Base-by-base conservation (phyloP, 2,888 invertebrate genomes). In the Chloromyia formosa region DNA sequence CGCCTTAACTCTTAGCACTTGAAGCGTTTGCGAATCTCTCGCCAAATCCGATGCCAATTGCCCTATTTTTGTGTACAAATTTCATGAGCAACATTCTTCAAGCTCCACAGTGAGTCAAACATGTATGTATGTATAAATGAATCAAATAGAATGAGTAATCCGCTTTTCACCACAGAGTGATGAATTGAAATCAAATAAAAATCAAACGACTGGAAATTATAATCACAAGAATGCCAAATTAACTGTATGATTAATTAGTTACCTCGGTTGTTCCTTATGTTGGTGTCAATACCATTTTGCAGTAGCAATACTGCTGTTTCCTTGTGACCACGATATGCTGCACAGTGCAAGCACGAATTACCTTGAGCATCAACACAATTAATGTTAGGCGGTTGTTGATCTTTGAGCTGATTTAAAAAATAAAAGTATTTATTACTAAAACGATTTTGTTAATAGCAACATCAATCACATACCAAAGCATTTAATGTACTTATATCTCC, bases 301-400 rank as follows among this genome's bases (percentile, higher is more conserved):
- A 92, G 83, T 5, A 92, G 82, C 2, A 90, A 81, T 1, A 91
- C 89, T 0, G 90, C 91, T 7, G 89, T 86, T 73, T 89, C 87
- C 60, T 89, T 88, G 80, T 90, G 90, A 0, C 90, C 90, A 14
- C 91, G 82, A 80, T 90, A 90, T 0, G 91, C 88, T 0, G 90
- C 90, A 80, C 89, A 89, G 81, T 92, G 91, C 1, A 91, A 84
- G 45, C 90, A 88, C 0, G 90, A 89, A 84, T 91, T 91, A 68
- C 91, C 91, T 79, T 88, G 89, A 0, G 86, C 84, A 81, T 91
- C 91, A 69, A 87, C 86, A 79, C 90, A 90, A 84, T 91, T 90
- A 72, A 91, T 89, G 79, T 88, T 89, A 0, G 89, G 89, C 0
- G 90, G 86, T 77, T 87, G 86, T 0, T 87, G 83, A 27, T 86